Percentiles rank a stretch among this genome's conserved stretches.
Conservation (phyloP, 2,113 vertebrate genomes). For the Solenodon paradoxus region DNA sequence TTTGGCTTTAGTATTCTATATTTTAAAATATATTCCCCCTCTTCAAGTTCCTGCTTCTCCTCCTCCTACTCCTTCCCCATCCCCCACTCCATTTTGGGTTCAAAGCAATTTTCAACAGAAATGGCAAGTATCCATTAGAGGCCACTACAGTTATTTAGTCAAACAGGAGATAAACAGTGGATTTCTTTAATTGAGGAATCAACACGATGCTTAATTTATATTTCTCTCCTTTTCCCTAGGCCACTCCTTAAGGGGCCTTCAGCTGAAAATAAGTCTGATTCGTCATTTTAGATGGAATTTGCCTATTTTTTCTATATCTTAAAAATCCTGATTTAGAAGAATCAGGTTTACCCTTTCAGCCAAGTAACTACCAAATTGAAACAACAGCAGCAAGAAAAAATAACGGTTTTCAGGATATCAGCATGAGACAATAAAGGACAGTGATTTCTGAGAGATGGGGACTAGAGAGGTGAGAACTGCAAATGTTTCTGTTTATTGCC, state of each 20-base stretch:
- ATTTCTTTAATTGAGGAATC: slow-evolving; percentile 31
- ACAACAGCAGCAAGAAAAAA: not conserved
- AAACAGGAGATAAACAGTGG: not conserved
- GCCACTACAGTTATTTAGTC: not conserved
- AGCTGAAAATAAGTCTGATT: not conserved
- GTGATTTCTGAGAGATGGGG: not conserved
- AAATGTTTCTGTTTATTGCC: not conserved
- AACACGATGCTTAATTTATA: not conserved
- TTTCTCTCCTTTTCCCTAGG: not conserved
- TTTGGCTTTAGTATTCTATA: not conserved
- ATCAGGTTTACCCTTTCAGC: not conserved
- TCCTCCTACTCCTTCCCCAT: not conserved
- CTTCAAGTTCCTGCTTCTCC: not conserved
- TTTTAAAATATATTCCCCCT: not conserved
- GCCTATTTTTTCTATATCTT: not conserved
- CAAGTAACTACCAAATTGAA: not conserved
- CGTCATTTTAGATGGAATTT: slow-evolving; percentile 18
- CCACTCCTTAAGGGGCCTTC: not conserved
- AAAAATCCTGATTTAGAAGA: not conserved
- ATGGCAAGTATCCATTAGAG: not conserved
- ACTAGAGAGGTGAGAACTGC: not conserved
- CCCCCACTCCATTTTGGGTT: not conserved
- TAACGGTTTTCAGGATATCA: not conserved
- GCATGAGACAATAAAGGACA: not conserved
- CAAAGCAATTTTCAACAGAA: not conserved